Base-by-base conservation (phyloP, 37 sponge, comb jelly and placozoan genomes). In the Bolinopsis microptera region DNA sequence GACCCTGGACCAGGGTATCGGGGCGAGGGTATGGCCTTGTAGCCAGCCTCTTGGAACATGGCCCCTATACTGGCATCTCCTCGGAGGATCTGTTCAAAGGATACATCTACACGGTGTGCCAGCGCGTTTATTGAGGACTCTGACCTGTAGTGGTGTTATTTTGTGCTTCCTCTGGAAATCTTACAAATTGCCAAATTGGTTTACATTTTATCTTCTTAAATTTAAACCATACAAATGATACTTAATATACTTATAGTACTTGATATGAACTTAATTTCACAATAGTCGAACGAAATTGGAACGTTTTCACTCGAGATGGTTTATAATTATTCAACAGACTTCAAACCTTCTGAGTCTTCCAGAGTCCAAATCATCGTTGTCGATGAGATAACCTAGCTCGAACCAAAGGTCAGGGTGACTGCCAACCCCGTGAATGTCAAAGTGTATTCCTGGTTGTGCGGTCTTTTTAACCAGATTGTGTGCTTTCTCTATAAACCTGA, bases 1-100 rank as follows among this genome's bases (percentile, higher is more conserved):
- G 24, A 30, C 32, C 38, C 30, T 3, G 83, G 83, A 36, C 38
- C 30, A 5, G 83, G 83, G 38, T 35, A 82, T 9, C 13, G 22
- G 8, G 83, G 83, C 2, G 83, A 82, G 36, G 83, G 83, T 24
- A 32, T 36, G 38, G 83, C 38, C 38, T 82, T 82, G 38, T 36
- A 82, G 13, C 83, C 83, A 9, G 36, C 38, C 3, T 2, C 30
- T 31, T 82, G 38, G 38, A 82, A 36, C 38, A 82, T 82, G 1
- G 36, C 83, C 5, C 83, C 83, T 36, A 82, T 3, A 35, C 83
- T 82, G 3, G 23, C 23, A 9, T 35, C 83, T 23, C 38, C 83
- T 36, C 38, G 22, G n/a, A 82, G 38, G 30, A 72, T 30, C 32
- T 35, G 8, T 1, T 24, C 30, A 32, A 82, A 82, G 23, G 83